Base-by-base conservation (phyloP, 2,113 vertebrate genomes). In the Alectura lathami region DNA sequence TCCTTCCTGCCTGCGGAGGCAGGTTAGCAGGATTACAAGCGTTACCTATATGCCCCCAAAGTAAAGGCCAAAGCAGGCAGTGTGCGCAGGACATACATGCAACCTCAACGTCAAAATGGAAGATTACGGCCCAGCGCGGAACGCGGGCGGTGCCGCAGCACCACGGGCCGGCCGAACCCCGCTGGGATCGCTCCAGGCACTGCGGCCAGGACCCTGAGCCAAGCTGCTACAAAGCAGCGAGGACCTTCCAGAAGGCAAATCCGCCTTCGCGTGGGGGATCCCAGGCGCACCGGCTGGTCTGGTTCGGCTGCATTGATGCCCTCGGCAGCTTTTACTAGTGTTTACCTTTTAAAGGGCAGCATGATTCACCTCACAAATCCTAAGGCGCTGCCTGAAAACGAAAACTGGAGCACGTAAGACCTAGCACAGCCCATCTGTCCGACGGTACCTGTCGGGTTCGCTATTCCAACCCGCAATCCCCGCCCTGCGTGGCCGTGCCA, bases 201-300 rank as follows among this genome's bases (percentile, higher is more conserved):
- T 26, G 27, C 13, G 6, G 43, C 2, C 0, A 12, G 23, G 24
- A 4, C 30, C 45, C 66, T 3, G 34, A 15, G 26, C 40, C 18
- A 50, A 73, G 53, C 67, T 6, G 42, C 47, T 22, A 3, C 17
- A 6, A 9, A 11, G 47, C 5, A 2, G 34, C 47, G 16, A 2
- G 1, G 45, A 27, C 15, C 24, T n/a, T 40, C 17, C 60, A 1
- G 2, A 17, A 18, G 13, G 3, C 12, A 3, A 36, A 2, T 17
- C 45, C 7, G 30, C 2, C 4, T 21, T 22, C 17, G n/a, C 21
- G 56, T 8, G 36, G 51, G 30, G 13, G 14, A 53, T 16, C 63
- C 21, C 45, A 0, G 56, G n/a, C 0, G 42, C 82, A 1, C 82
- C 3, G 57, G 57, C 74, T 5, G n/a, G 1, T 16, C 93, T 17